Percentiles rank a stretch among this genome's conserved stretches.
Conservation (phyloP, 2,113 vertebrate species). For the Trachemys scripta region DNA sequence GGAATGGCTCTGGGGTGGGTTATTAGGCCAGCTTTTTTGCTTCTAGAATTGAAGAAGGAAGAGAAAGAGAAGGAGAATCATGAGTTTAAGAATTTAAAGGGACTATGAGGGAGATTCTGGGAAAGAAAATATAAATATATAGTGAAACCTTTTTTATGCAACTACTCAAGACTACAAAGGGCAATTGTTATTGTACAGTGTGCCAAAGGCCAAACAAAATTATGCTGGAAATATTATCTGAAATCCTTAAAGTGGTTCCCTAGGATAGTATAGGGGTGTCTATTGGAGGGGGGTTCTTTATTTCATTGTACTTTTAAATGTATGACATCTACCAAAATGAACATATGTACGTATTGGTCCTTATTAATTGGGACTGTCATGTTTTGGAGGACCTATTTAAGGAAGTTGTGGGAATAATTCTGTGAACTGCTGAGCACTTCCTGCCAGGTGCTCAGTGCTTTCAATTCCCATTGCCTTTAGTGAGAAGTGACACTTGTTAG, state of each 20-base stretch:
- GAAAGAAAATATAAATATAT: background rate
- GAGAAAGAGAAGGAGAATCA: background rate
- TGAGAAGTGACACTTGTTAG: background rate
- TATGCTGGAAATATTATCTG: background rate
- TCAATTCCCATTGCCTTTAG: slow-evolving; percentile 1
- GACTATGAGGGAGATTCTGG: background rate
- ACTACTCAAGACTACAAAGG: background rate
- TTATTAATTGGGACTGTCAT: background rate
- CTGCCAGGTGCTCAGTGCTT: slow-evolving; percentile 11
- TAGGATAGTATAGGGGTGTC: background rate
- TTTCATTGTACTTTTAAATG: background rate
- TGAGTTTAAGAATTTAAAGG: background rate
- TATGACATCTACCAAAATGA: background rate
- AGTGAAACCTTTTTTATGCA: background rate
- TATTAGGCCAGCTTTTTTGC: too few relatives aligned
- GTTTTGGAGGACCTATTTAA: background rate
- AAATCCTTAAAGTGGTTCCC: background rate
- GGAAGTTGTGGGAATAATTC: background rate
- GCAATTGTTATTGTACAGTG: background rate
- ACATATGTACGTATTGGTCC: background rate
- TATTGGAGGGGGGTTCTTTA: background rate
- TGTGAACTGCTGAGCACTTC: background rate
- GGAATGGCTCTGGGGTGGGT: too few relatives aligned
- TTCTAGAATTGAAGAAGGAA: too few relatives aligned
- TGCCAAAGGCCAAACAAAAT: background rate